Percentiles rank a stretch among this genome's conserved stretches.
These are phyloP conservation scores for Zele albiditarsus DNA, from an alignment of 2,888 invertebrate species.

Conservation along the genomic window DNA sequence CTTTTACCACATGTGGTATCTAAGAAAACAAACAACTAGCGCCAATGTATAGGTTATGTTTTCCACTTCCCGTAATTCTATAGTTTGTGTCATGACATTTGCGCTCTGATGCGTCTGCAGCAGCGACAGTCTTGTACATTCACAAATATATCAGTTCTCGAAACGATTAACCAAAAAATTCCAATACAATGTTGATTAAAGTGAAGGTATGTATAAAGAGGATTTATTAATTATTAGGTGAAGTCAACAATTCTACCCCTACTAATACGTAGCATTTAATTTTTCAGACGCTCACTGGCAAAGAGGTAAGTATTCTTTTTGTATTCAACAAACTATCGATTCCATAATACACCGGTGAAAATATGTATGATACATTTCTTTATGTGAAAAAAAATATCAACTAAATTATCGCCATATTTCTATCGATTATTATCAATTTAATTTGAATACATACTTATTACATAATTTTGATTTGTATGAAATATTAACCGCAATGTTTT, in stretches of 20 bases:
- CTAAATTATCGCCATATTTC: background rate
- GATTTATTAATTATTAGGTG: constrained; percentile 13
- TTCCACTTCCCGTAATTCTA: background rate
- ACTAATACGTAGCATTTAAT: constrained; percentile 52
- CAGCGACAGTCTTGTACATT: background rate
- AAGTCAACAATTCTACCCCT: constrained; percentile 20
- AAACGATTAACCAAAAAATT: constrained; percentile 47
- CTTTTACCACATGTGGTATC: background rate
- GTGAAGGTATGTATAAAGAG: constrained; percentile 79
- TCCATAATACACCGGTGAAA: constrained; percentile 5
- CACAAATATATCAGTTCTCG: background rate
- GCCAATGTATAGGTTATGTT: background rate
- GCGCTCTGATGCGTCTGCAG: constrained; percentile 4
- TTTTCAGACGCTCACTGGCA: constrained; percentile 89
- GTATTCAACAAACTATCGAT: constrained; percentile 12
- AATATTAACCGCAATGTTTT: constrained; percentile 25
- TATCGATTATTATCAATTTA: background rate
- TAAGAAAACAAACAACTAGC: background rate
- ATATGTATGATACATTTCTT: background rate
- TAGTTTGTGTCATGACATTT: constrained; percentile 7
- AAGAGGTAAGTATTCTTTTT: constrained; percentile 76
- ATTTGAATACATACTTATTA: constrained; percentile 14
- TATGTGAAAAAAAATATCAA: background rate
- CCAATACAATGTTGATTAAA: constrained; percentile 83
- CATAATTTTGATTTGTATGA: constrained; percentile 13